phyloP scores from a whole-genome alignment of 1,140 invertebrate genomes.

The Formica selysi region DNA sequence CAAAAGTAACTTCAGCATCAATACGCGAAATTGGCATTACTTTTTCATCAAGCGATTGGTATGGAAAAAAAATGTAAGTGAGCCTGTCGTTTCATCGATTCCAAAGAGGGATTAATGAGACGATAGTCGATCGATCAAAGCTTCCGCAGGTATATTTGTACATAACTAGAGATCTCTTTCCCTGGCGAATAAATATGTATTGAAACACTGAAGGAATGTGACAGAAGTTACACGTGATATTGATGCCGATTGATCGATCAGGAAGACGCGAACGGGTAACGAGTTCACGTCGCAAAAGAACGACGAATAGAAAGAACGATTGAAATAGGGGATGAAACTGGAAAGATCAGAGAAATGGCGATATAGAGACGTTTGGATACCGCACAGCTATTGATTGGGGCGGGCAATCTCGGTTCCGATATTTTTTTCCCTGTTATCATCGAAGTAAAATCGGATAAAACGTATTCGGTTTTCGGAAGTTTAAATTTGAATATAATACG shows the following conservation, averaged over 20 bases:
- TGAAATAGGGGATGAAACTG: too few species aligned
- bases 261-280: too few species aligned
- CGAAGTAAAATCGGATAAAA: constrained; percentile 33
- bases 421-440: neutral
- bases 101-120: neutral
- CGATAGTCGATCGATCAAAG: constrained; percentile 32
- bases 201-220: neutral
- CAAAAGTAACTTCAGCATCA: too few species aligned
- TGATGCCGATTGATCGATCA: too few species aligned
- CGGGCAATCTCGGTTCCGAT: constrained; percentile 22
- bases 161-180: neutral
- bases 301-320: too few species aligned
- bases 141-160: constrained; percentile 22
- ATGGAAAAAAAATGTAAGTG: neutral
- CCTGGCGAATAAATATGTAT: constrained; percentile 22
- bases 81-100: constrained; percentile 22
- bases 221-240: too few species aligned
- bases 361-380: constrained; percentile 15
- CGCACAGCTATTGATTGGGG: constrained; percentile 20
- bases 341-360: constrained; percentile 18
- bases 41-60: neutral
- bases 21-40: neutral
- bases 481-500: constrained; percentile 22
- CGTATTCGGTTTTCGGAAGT: neutral
- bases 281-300: too few species aligned